Base-by-base conservation (phyloP, 1,140 invertebrate species). In the Trichonephila clavata region DNA sequence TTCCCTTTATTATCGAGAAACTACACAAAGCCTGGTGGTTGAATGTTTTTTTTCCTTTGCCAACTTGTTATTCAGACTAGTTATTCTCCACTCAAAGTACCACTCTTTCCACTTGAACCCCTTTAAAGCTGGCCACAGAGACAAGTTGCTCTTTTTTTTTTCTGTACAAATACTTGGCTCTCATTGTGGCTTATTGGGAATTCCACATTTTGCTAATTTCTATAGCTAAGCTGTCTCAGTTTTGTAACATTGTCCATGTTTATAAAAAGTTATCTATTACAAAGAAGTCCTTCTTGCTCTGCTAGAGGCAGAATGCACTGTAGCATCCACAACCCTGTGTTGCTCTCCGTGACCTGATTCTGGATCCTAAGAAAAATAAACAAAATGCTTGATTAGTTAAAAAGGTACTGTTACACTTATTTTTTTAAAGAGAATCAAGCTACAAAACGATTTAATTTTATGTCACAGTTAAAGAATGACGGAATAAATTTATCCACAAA, bases 241-340 rank as follows among this genome's bases (percentile, higher is more conserved):
- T 89, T 18, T 32, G 43, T 43, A 83, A 77, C 7, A 87, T 20
- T 24, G 18, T 63, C 10, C 86, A 87, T 18, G 14, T 61, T 24
- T 24, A 63, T 14, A 43, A 89, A 57, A 18, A 24, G 57, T 50
- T 65, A n/a, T 61, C 21, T 50, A 68, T 93, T 86, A 93, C 84
- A 93, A 57, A 80, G 92, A 93, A 93, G 92, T 93, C 71, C 84
- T 50, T 50, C 90, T 93, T 32, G 92, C 84, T 81, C 92, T 93
- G 86, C 86, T 93, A n/a, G 92, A 87, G 0, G 92, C 84, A 87
- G 84, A 93, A 43, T 93, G 92, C 59, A 93, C 92, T 32, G 92
- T 87, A 5, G 92, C 92, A 43, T 65, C 92, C 24, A 92, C 90
- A 39, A 87, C 68, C 50, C 63, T 86, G 59, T 93, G 92, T 43